Conservation (phyloP, 2,888 invertebrate genomes). For the Noctua fimbriata region DNA sequence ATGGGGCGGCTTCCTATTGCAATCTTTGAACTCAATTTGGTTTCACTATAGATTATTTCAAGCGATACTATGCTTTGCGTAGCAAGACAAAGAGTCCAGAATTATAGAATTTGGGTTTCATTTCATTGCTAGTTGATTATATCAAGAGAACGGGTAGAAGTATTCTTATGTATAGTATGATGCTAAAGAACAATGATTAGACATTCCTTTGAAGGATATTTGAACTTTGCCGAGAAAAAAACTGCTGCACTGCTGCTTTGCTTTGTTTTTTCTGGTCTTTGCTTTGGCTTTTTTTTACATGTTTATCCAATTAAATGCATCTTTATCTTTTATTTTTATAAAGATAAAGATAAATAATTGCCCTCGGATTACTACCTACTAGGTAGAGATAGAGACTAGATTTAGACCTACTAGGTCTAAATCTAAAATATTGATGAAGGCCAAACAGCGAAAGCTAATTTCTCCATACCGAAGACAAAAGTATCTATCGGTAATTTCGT, state of each 20-base stretch:
- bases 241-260: too few species aligned
- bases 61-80: conserved; percentile 21
- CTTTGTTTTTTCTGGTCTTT: too few species aligned
- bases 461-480: background rate
- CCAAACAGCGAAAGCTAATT: background rate
- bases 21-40: conserved; percentile 58
- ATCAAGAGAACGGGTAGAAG: background rate
- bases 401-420: too few species aligned
- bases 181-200: background rate
- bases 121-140: conserved; percentile 7
- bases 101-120: background rate
- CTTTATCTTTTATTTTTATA: too few species aligned
- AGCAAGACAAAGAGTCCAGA: background rate
- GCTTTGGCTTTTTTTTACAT: too few species aligned
- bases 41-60: conserved; percentile 23
- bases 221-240: too few species aligned
- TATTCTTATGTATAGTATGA: background rate
- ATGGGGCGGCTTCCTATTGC: conserved; percentile 39
- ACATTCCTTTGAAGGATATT: background rate
- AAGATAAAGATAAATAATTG: too few species aligned
- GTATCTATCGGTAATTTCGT: background rate
- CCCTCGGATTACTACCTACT: too few species aligned
- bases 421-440: background rate
- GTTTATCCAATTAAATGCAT: too few species aligned
- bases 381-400: too few species aligned